Conservation (phyloP, 2,113 vertebrate species). For the Junco hyemalis region DNA sequence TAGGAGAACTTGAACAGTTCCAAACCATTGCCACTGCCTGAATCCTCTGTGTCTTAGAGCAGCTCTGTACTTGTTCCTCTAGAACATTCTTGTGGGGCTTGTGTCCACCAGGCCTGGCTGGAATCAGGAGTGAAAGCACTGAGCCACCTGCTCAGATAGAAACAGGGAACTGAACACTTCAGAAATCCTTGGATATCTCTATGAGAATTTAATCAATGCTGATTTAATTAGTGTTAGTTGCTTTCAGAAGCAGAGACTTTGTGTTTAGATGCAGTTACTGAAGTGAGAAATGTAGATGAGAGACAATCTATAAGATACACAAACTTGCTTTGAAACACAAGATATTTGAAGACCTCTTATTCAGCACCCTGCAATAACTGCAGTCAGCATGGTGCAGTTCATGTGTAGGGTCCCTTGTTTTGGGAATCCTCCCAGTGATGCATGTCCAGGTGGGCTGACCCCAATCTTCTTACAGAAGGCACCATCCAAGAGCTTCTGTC, state of each 20-base stretch:
- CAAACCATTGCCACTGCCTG: not conserved
- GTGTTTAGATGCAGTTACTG: not conserved
- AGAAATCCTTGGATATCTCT: not conserved
- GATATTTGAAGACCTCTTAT: not conserved
- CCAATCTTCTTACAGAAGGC: not conserved
- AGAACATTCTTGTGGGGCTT: not conserved
- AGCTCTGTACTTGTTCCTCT: not conserved
- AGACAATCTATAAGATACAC: accelerated
- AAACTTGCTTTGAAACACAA: not conserved
- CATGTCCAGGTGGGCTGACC: not conserved
- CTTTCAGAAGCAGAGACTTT: not conserved
- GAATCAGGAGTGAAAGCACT: not conserved
- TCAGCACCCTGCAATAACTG: not conserved
- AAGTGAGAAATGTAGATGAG: not conserved
- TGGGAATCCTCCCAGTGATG: not conserved
- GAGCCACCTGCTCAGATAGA: not conserved
- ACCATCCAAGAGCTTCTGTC: not conserved
- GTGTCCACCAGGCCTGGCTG: not conserved
- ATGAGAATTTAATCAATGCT: not conserved
- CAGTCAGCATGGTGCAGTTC: accelerated
- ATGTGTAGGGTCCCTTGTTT: not conserved
- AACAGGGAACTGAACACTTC: accelerated
- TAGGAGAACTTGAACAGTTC: not conserved
- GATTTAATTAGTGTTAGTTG: not conserved
- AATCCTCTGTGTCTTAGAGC: not conserved